These are phyloP conservation scores for Schizaphis graminum DNA, from an alignment of 2,888 invertebrate genomes.

Conservation along the genomic window DNA sequence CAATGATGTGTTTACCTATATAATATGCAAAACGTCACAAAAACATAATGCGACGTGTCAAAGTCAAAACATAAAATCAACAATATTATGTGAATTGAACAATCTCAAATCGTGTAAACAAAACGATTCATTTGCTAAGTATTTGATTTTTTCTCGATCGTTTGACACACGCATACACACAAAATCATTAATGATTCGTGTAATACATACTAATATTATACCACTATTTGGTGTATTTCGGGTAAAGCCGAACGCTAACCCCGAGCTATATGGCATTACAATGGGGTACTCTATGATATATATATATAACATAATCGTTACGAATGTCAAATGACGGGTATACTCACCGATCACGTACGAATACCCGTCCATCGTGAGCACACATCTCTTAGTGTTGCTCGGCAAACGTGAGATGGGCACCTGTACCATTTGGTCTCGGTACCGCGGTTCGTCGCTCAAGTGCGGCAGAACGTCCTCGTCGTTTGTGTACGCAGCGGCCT, in stretches of 20 bases:
- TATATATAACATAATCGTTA: not conserved
- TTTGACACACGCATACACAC: not conserved
- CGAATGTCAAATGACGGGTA: not conserved
- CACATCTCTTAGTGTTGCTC: conserved; percentile 79
- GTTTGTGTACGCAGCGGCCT: not conserved
- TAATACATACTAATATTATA: not conserved
- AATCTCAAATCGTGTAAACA: not conserved
- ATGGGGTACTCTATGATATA: not conserved
- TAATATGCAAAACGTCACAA: not conserved
- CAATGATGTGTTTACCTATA: not conserved
- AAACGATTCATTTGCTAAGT: not conserved
- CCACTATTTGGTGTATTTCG: not conserved
- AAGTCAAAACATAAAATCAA: not conserved
- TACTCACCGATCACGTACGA: conserved; percentile 89
- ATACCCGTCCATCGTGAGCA: conserved; percentile 87
- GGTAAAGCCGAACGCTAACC: not conserved
- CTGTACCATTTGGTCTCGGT: conserved; percentile 39
- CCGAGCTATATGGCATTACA: not conserved
- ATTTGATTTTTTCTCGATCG: not conserved
- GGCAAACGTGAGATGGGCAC: conserved; percentile 68
- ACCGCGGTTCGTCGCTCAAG: not conserved
- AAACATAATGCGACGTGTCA: not conserved
- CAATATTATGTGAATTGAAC: not conserved
- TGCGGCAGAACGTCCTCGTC: not conserved
- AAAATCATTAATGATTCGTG: not conserved